phyloP scores from a whole-genome alignment of 2,888 invertebrate species.

The Eristalinus aeneus region DNA sequence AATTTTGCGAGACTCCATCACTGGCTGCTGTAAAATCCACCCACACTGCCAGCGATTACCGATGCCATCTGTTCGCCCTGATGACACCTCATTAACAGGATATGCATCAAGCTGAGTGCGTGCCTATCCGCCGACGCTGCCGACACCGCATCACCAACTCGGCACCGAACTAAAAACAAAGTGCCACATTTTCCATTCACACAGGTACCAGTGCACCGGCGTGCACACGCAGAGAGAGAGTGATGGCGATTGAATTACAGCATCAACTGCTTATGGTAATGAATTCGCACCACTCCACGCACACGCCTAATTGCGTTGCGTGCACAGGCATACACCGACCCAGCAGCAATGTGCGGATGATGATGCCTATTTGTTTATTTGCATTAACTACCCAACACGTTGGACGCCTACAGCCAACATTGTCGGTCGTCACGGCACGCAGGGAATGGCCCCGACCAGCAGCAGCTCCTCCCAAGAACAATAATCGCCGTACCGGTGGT shows the following conservation, averaged over 20 bases:
- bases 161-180: slow-evolving; percentile 54
- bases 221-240: background rate
- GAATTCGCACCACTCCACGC: slow-evolving; percentile 60
- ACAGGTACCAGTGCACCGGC: background rate
- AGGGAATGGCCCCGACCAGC: background rate
- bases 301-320: slow-evolving; percentile 61
- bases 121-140: slow-evolving; percentile 5
- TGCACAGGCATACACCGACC: slow-evolving; percentile 21
- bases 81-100: slow-evolving; percentile 67
- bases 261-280: slow-evolving; percentile 70
- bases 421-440: slow-evolving; percentile 22
- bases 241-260: slow-evolving; percentile 65
- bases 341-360: slow-evolving; percentile 36
- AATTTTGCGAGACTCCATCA: slow-evolving; percentile 33
- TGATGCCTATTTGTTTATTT: slow-evolving; percentile 69
- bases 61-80: slow-evolving; percentile 53
- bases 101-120: slow-evolving; percentile 65
- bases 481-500: slow-evolving; percentile 26
- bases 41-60: slow-evolving; percentile 30
- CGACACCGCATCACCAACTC: background rate
- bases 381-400: slow-evolving; percentile 64
- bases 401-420: slow-evolving; percentile 61
- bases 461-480: slow-evolving; percentile 50
- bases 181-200: slow-evolving; percentile 53
- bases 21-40: slow-evolving; percentile 3